phyloP scores from a whole-genome alignment of 2,797 vertebrate genomes.

The Lindbergichthys nudifrons region DNA sequence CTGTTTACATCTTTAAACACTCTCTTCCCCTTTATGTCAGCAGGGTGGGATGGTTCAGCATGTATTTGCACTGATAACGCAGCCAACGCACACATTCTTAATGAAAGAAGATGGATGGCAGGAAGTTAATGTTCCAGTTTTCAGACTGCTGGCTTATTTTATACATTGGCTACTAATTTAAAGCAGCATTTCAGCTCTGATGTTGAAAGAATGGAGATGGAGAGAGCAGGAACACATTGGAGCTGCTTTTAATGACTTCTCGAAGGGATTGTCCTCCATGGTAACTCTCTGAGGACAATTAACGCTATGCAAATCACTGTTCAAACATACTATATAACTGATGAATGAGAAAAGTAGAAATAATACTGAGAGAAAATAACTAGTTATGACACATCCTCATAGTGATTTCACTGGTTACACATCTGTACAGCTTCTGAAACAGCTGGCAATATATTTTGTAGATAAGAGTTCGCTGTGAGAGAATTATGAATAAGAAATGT shows the following conservation, averaged over 20 bases:
- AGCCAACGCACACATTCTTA: slow-evolving; percentile 4
- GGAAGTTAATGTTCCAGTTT: slow-evolving; percentile 25
- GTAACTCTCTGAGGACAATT: not conserved
- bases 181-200: slow-evolving; percentile 18
- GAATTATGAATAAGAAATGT: not conserved
- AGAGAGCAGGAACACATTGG: slow-evolving; percentile 3
- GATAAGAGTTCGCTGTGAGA: no score
- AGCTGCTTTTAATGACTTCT: not conserved
- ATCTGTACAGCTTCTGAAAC: not conserved
- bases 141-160: slow-evolving; percentile 1
- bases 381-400: not conserved
- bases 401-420: not conserved
- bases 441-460: no score
- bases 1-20: slow-evolving; percentile 10
- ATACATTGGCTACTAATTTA: slow-evolving; percentile 16
- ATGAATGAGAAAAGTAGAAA: not conserved
- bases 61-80: slow-evolving; percentile 27
- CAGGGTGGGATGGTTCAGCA: slow-evolving; percentile 21
- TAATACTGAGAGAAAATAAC: not conserved
- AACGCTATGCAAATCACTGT: not conserved
- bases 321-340: not conserved
- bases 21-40: slow-evolving; percentile 6
- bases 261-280: slow-evolving; percentile 8
- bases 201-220: slow-evolving; percentile 26
- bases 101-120: slow-evolving; percentile 19